Percentiles rank a stretch among this genome's conserved stretches.
phyloP scores from a whole-genome alignment of 2,888 invertebrate genomes.

The Agriopis leucophaearia region DNA sequence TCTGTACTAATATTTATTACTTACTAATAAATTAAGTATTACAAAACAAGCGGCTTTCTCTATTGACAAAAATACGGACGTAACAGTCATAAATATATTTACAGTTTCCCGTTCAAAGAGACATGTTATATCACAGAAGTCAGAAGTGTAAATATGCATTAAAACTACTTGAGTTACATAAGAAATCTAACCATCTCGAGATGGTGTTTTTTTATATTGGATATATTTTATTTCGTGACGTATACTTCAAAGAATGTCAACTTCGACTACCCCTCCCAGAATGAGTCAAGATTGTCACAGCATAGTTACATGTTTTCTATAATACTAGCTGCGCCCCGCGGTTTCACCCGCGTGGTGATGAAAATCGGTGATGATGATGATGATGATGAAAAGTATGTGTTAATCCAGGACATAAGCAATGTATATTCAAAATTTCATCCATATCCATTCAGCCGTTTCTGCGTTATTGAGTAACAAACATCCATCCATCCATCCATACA shows the following conservation, averaged over 20 bases:
- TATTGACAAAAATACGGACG: constrained; percentile 38
- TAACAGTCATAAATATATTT: constrained; percentile 37
- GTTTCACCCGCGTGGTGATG: no score
- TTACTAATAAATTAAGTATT: constrained; percentile 18
- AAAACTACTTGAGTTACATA: constrained; percentile 20
- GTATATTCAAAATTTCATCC: no score
- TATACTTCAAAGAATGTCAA: no score
- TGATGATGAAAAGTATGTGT: no score
- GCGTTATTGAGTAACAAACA: no score
- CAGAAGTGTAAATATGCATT: constrained; percentile 7
- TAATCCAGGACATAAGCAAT: no score
- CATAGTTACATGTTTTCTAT: neutral
- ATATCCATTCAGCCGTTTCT: no score
- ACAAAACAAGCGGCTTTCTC: constrained; percentile 43
- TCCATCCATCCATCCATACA: no score
- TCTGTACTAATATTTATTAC: constrained; percentile 20
- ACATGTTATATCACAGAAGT: constrained; percentile 43
- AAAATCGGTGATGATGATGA: no score
- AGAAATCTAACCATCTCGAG: constrained; percentile 5
- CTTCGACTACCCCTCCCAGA: no score
- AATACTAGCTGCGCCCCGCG: no score
- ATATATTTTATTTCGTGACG: neutral
- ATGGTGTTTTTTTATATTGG: neutral
- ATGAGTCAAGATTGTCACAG: no score
- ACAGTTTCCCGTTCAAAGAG: constrained; percentile 40